Conservation (phyloP, 2,888 invertebrate genomes). For the Nomada flava region DNA sequence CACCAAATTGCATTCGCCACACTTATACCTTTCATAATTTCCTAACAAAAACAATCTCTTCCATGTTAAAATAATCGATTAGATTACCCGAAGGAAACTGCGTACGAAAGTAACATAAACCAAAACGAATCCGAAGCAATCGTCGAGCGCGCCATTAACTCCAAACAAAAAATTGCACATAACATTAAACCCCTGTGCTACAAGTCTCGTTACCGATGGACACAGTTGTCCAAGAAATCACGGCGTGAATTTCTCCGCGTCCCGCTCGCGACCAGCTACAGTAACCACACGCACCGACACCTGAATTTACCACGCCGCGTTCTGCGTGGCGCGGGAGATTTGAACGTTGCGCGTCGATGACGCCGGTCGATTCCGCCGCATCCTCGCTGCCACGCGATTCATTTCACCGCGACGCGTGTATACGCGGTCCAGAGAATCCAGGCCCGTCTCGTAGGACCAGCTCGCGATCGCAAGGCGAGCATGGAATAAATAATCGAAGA, state of each 20-base stretch:
- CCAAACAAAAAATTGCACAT: too few relatives aligned
- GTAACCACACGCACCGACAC: conserved; percentile 3
- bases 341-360: neutral
- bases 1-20: too few relatives aligned
- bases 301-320: conserved; percentile 15
- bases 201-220: neutral
- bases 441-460: neutral
- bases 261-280: neutral
- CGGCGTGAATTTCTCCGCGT: neutral
- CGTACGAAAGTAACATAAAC: neutral
- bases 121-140: neutral
- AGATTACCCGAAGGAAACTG: neutral
- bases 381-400: neutral
- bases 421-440: neutral
- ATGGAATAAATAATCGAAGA: conserved; percentile 45
- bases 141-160: too few relatives aligned
- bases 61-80: neutral
- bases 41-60: neutral
- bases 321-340: conserved; percentile 40
- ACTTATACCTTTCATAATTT: too few relatives aligned
- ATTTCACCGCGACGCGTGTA: neutral
- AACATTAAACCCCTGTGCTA: neutral
- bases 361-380: neutral
- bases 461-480: conserved; percentile 10
- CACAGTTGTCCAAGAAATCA: neutral